A percentile compares a stretch with the other conserved stretches of the same genome.
These are phyloP conservation scores for Steinernema feltiae DNA, from an alignment of 1,140 invertebrate species.

Conservation along the genomic window DNA sequence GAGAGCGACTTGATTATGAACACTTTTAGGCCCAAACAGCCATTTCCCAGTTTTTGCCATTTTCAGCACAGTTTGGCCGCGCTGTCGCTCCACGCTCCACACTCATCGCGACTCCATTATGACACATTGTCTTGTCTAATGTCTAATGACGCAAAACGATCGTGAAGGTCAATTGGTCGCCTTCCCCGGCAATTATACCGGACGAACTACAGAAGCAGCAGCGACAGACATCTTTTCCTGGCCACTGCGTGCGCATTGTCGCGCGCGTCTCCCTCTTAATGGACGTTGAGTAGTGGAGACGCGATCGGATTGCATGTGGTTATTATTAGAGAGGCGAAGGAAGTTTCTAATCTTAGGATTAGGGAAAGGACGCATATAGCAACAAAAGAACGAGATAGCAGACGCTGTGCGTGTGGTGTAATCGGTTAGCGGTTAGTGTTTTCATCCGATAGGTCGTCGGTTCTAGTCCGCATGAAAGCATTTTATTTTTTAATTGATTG, in stretches of 20 bases:
- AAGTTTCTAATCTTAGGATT: background rate
- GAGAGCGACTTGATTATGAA: no score
- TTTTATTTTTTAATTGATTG: no score
- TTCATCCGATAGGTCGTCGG: no score
- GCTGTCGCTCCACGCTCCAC: no score
- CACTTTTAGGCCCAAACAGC: no score
- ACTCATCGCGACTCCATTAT: background rate
- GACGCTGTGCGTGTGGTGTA: no score
- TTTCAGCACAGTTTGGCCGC: no score
- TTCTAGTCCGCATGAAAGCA: no score
- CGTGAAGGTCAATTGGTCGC: background rate
- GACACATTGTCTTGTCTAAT: background rate
- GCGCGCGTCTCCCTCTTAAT: no score
- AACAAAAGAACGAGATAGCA: no score
- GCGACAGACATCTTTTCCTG: background rate
- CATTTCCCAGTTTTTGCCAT: no score
- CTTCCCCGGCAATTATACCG: conserved; percentile 8
- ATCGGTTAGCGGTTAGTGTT: no score
- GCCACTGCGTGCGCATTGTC: conserved; percentile 9
- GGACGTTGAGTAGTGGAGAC: background rate
- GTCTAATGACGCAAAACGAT: conserved; percentile 13
- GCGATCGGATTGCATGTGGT: conserved; percentile 3
- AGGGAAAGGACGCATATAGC: background rate
- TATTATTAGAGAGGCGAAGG: background rate
- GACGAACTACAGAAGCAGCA: background rate